Conservation (phyloP, 1,140 invertebrate genomes). For the Ceratina japonica region DNA sequence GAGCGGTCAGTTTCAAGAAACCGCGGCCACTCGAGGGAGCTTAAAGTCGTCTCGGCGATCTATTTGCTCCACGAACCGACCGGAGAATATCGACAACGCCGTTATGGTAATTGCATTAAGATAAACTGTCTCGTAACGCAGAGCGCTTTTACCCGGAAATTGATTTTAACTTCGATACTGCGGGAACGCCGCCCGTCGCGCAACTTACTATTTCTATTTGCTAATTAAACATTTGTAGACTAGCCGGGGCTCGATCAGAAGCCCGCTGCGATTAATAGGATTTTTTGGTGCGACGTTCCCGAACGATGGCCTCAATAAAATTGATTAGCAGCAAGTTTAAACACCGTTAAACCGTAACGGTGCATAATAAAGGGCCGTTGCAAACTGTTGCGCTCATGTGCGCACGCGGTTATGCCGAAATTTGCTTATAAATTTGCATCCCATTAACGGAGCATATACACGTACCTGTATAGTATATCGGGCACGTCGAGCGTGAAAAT, state of each 20-base stretch:
- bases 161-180: background rate
- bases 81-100: conserved; percentile 24
- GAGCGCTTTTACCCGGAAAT: background rate
- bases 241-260: too few species aligned
- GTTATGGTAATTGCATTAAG: conserved; percentile 33
- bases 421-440: conserved; percentile 52
- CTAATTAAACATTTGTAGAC: too few species aligned
- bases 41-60: conserved; percentile 23
- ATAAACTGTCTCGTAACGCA: conserved; percentile 5
- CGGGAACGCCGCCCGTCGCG: too few species aligned
- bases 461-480: conserved; percentile 19
- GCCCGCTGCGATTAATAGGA: too few species aligned
- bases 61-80: conserved; percentile 12
- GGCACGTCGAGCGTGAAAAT: conserved; percentile 36
- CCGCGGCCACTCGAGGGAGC: conserved; percentile 17
- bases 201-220: too few species aligned
- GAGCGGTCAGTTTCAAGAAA: conserved; percentile 32
- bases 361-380: conserved; percentile 37
- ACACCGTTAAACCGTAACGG: conserved; percentile 43
- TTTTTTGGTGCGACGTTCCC: background rate
- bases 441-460: conserved; percentile 32
- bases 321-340: conserved; percentile 49
- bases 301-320: conserved; percentile 30
- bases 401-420: conserved; percentile 42
- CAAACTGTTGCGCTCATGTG: conserved; percentile 40